phyloP scores from a whole-genome alignment of 1,140 invertebrate species.

The Ylistrum balloti region DNA sequence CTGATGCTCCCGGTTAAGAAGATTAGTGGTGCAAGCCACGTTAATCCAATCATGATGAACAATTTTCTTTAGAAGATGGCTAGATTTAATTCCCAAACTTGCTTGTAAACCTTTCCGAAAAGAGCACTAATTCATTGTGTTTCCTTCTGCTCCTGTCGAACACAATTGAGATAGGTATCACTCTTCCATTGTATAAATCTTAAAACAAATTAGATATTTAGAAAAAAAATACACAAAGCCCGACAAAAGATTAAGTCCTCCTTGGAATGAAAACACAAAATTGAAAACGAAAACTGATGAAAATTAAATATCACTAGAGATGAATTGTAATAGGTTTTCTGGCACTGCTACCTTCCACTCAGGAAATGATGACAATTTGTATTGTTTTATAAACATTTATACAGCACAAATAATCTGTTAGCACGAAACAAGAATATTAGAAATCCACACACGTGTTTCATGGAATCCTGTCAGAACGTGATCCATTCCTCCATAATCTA shows the following conservation, averaged over 20 bases:
- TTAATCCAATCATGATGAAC: conserved; percentile 27
- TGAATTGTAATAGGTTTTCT: background rate
- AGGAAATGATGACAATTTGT: background rate
- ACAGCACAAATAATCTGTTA: background rate
- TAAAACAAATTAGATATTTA: background rate
- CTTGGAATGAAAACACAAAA: conserved; percentile 26
- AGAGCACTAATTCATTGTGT: background rate
- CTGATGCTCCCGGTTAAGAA: background rate
- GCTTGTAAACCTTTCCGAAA: background rate
- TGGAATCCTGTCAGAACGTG: background rate
- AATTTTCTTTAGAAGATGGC: background rate
- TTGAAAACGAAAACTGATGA: background rate
- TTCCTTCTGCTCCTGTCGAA: background rate
- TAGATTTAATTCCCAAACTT: conserved; percentile 19
- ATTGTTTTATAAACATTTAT: background rate
- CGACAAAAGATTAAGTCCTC: background rate
- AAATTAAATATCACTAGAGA: background rate
- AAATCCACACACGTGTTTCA: conserved; percentile 31
- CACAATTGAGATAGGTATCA: background rate
- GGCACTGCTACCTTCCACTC: no score
- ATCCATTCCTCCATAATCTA: background rate
- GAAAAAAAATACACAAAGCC: background rate
- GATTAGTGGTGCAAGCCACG: background rate
- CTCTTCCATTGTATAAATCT: background rate
- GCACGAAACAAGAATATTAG: background rate